Base-by-base conservation (phyloP, 2,113 vertebrate genomes). In the Hymenochirus boettgeri region DNA sequence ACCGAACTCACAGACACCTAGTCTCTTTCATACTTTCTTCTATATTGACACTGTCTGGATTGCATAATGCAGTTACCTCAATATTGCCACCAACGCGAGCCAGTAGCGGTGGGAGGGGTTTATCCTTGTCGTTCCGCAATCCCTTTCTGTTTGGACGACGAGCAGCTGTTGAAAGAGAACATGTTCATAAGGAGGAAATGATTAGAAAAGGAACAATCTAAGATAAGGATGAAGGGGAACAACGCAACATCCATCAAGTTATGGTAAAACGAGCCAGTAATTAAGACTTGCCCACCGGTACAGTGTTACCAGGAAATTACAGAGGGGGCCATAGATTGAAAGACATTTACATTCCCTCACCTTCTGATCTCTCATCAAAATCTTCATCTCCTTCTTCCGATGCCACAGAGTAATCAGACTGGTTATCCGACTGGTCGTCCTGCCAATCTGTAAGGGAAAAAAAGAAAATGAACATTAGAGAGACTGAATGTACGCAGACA, bases 401-500 rank as follows among this genome's bases (percentile, higher is more conserved):
- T 45, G 94, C 95, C 85, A 97, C 96, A 0, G 96, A 98, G 73
- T 97, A 98, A 78, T 98, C 96, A 2, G 96, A 98, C 76, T 98
- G 94, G 86, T 98, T 97, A 78, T 98, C 96, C 35, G 95, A 98
- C 82, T 97, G 96, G 81, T 98, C 96, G 79, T 98, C 96, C 83
- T 97, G 96, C 96, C 96, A 98, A 84, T 98, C 95, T 97, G 79
- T n/a, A n/a, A n/a, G n/a, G n/a, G n/a, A n/a, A n/a, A n/a, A n/a
- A n/a, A n/a, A n/a, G n/a, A n/a, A n/a, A n/a, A n/a, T n/a, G n/a
- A n/a, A n/a, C n/a, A n/a, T n/a, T n/a, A n/a, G n/a, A n/a, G n/a
- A n/a, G n/a, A n/a, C n/a, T n/a, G n/a, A n/a, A n/a, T n/a, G n/a
- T n/a, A n/a, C n/a, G n/a, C n/a, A n/a, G n/a, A n/a, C n/a, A n/a